Base-by-base conservation (phyloP, 2,888 invertebrate species). In the Epinotia nisella region DNA sequence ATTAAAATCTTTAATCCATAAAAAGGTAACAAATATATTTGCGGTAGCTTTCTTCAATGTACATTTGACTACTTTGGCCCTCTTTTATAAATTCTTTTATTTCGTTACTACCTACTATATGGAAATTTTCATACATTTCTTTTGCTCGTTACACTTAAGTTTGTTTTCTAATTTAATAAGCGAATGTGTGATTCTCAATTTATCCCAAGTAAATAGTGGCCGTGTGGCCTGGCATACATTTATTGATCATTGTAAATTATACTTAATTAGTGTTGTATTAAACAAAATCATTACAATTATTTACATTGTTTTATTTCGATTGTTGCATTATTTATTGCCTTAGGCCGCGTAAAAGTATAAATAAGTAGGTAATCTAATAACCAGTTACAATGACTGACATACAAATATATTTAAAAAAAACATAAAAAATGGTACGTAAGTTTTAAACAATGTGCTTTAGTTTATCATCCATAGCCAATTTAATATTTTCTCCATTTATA, bases 221-320 rank as follows among this genome's bases (percentile, higher is more conserved):
- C 78, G 58, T 53, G 70, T 77, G 76, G 76, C 74, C 77, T 78
- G 73, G 78, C 62, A 82, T 86, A 88, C 85, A 85, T 87, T 87
- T 86, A 89, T 86, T 87, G 87, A 88, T 88, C 87, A 91, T 90
- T 92, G 92, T 93, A 93, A 92, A 92, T 89, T 92, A 92, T 91
- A 92, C 90, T 90, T 92, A 93, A 89, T 92, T 93, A 93, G 93
- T 93, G 93, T 93, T 93, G 92, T 93, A 93, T 92, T 93, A 93
- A 93, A 93, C 89, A 87, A 93, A 92, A 92, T 92, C 91, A 92
- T 92, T 92, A 92, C 92, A 89, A 91, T 90, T 87, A 84, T 39
- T 68, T 21, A 17, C 41, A 75, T 75, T 69, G 69, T 76, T 74
- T 76, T 58, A 75, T 69, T 72, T 29, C 7, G 21, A 29, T 35